Percentiles rank a stretch among this genome's conserved stretches.
Conservation (phyloP, 35 echinoderm and acorn worm species). For the Stichopus chloronotus region DNA sequence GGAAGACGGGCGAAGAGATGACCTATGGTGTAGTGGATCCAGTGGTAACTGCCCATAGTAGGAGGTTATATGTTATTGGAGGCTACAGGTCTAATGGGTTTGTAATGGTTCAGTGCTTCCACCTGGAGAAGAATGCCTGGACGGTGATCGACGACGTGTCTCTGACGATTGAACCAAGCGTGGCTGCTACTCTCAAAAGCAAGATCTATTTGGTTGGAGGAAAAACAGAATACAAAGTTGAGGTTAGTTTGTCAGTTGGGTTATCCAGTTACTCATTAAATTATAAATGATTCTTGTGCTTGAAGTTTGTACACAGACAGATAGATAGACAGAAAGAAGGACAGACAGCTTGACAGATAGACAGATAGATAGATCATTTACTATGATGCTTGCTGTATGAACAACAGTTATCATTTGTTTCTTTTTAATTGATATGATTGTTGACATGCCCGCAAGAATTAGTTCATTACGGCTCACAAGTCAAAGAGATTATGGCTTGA, state of each 20-base stretch:
- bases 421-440: no score
- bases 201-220: slow-evolving; percentile 98
- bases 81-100: slow-evolving; percentile 72
- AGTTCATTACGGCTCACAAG: no score
- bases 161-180: slow-evolving; percentile 76
- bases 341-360: no score
- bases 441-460: no score
- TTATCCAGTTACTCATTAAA: no score
- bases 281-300: no score
- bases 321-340: no score
- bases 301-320: no score
- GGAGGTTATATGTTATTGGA: slow-evolving; percentile 89
- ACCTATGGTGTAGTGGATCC: slow-evolving; percentile 93
- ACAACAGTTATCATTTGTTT: no score
- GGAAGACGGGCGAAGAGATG: slow-evolving; percentile 87
- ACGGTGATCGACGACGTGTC: slow-evolving; percentile 71
- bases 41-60: slow-evolving; percentile 84
- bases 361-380: no score
- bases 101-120: slow-evolving; percentile 95
- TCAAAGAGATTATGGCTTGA: no score
- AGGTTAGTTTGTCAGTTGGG: slow-evolving; percentile 52
- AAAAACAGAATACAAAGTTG: slow-evolving; percentile 88
- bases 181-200: slow-evolving; percentile 90
- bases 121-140: slow-evolving; percentile 91
- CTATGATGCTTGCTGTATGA: no score